Percentiles rank a stretch among this genome's conserved stretches.
Evolutionary conservation across 2,113 vertebrate genomes (phyloP).

Genomic region (Leucosticte australis): DNA sequence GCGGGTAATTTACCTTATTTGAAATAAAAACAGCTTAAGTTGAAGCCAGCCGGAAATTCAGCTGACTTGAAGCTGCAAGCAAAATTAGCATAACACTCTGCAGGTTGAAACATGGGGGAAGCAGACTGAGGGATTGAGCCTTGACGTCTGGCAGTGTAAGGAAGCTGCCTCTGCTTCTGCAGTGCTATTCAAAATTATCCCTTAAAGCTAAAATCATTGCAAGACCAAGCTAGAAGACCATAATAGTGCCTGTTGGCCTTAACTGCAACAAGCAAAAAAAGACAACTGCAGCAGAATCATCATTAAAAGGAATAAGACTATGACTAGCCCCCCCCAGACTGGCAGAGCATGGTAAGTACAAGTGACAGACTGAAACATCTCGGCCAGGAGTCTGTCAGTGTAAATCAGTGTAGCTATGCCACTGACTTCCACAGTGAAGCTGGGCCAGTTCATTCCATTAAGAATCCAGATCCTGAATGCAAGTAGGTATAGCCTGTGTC

Average conservation of each 20-base stretch:
- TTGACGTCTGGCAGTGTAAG: not conserved
- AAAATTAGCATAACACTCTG: constrained; percentile 49
- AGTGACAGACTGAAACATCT: constrained; percentile 44
- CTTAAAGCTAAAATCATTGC: constrained; percentile 48
- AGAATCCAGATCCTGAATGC: not conserved
- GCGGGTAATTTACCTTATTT: constrained; percentile 56
- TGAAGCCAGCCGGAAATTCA: constrained; percentile 59
- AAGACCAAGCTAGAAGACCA: constrained; percentile 44
- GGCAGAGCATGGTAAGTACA: constrained; percentile 11
- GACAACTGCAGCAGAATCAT: not conserved
- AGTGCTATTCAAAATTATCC: constrained; percentile 39
- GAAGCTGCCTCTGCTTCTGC: constrained; percentile 9
- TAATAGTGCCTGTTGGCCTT: constrained; percentile 46
- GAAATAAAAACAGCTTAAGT: constrained; percentile 63
- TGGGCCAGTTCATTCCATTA: not conserved
- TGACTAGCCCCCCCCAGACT: not conserved
- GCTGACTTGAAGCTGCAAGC: constrained; percentile 59
- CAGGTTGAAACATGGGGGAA: constrained; percentile 57
- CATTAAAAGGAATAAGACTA: constrained; percentile 13
- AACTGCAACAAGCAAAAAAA: constrained; percentile 35
- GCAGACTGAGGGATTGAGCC: constrained; percentile 1
- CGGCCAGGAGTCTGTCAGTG: not conserved
- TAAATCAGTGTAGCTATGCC: constrained; percentile 23
- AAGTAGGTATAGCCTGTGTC: not conserved
- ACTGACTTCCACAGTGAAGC: not conserved